A percentile compares a stretch with the other conserved stretches of the same genome.
phyloP scores from a whole-genome alignment of 2,888 invertebrate genomes.

The Caradrina kadenii region DNA sequence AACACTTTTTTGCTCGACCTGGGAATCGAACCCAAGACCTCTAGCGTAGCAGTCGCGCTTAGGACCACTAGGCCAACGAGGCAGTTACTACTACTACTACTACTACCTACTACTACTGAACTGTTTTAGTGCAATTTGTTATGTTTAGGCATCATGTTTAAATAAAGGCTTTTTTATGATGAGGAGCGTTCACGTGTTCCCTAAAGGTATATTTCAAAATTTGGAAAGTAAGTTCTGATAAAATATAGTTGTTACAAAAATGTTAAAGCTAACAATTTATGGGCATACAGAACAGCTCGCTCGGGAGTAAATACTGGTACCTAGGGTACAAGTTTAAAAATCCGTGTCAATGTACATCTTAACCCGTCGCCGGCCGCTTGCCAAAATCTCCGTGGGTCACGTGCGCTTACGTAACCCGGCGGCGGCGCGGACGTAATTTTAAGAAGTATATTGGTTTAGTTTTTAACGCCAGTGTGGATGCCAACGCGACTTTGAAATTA shows the following conservation, averaged over 20 bases:
- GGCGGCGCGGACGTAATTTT: constrained; percentile 77
- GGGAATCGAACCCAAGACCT: no score
- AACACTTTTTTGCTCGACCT: no score
- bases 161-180: neutral
- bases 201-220: constrained; percentile 26
- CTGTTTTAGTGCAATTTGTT: neutral
- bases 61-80: no score
- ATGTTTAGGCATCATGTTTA: constrained; percentile 10
- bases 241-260: constrained; percentile 39
- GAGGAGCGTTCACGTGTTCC: neutral
- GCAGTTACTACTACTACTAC: no score
- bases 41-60: no score
- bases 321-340: constrained; percentile 58
- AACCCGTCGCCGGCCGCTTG: constrained; percentile 71
- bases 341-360: constrained; percentile 68
- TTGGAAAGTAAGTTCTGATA: constrained; percentile 30
- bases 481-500: constrained; percentile 78
- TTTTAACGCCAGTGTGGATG: constrained; percentile 80
- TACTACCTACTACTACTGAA: no score
- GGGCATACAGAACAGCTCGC: constrained; percentile 46
- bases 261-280: constrained; percentile 41
- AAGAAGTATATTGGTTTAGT: constrained; percentile 88
- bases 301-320: constrained; percentile 52
- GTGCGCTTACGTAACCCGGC: constrained; percentile 78
- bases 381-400: constrained; percentile 80